Base-by-base conservation (phyloP, 2,797 vertebrate genomes). In the Peromyscus nudipes region DNA sequence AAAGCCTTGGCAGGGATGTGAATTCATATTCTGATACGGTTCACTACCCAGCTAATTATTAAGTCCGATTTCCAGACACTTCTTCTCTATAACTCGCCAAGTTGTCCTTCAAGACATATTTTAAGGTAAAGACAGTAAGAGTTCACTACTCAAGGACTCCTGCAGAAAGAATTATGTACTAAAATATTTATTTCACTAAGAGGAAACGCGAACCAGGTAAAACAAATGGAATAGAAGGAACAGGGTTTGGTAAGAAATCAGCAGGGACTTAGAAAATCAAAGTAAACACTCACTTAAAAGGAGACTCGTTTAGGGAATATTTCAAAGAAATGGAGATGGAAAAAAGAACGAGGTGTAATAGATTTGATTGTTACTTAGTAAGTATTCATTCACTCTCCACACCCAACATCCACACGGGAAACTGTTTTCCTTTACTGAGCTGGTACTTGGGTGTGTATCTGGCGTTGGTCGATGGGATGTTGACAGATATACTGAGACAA, bases 161-260 rank as follows among this genome's bases (percentile, higher is more conserved):
- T 62, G n/a, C 4, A 87, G 40, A 75, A 93, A 76, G 27, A 91
- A 64, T 43, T 52, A 46, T 6, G 31, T 62, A 82, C 43, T 67
- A 80, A 89, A 57, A 85, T 16, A 89, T 80, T 94, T 64, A 31
- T 89, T 92, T 94, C 85, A 67, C 29, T 91, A 67, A 91, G 69
- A 88, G n/a, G 43, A 77, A 88, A 80, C 71, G 1, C 17, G 23
- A 89, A 65, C 13, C 60, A 67, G 93, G 4, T 43, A 65, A 77
- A 84, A 80, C 25, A 29, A 90, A 92, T 71, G n/a, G 71, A 92
- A 92, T 55, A 6, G 29, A 89, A 90, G 31, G 31, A 93, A 4
- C 29, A 65, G 64, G 67, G 4, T 27, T 91, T 57, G 69, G 25
- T n/a, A 95, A 96, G 34, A 65, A 57, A 89, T n/a, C 49, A 34